Evolutionary conservation across 2,797 vertebrate species (phyloP), one percentile per base, ranked within the genome.

Genomic region (Rhodeus uyekii): DNA sequence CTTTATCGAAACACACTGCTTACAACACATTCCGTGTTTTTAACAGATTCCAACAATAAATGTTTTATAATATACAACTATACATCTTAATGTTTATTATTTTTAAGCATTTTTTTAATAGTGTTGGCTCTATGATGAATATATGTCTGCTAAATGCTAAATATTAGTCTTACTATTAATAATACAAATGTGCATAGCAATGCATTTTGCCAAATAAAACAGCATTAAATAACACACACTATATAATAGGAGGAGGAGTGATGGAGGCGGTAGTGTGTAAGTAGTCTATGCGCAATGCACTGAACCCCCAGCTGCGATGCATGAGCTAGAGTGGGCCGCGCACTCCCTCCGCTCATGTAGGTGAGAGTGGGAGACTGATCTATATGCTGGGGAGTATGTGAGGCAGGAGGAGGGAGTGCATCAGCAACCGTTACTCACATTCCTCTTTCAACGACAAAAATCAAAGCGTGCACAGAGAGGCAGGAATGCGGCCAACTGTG

Each of bases 361-460:
- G 77, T 55, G 61, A 39, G 48, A 55, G 69, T 78, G n/a, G 75
- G 76, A 55, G 53, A 69, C 24, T 42, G 80, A 76, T 82, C 71
- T 75, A 42, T 58, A 58, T 42, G 72, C 80, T 67, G 72, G 61
- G 72, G 80, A 76, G 61, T 55, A 32, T 29, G 48, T 34, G 80
- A 44, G 27, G 27, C 19, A 61, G 48, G 42, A 71, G 42, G 65
- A 83, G 39, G 55, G 53, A 63, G 55, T 29, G 64, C 55, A 78
- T 69, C 38, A 67, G 83, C 83, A 24, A 36, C 76, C 36, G 64
- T 71, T 76, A 64, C 71, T 50, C 71, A 77, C 71, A 60, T 27
- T 76, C 64, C 64, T 69, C 58, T 58, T 55, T 64, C 42, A 78
- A 83, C 50, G 63, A 42, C 80, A 60, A 64, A 69, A 84, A 78